phyloP scores from a whole-genome alignment of 2,888 invertebrate genomes.

The Lacanobia oleracea region DNA sequence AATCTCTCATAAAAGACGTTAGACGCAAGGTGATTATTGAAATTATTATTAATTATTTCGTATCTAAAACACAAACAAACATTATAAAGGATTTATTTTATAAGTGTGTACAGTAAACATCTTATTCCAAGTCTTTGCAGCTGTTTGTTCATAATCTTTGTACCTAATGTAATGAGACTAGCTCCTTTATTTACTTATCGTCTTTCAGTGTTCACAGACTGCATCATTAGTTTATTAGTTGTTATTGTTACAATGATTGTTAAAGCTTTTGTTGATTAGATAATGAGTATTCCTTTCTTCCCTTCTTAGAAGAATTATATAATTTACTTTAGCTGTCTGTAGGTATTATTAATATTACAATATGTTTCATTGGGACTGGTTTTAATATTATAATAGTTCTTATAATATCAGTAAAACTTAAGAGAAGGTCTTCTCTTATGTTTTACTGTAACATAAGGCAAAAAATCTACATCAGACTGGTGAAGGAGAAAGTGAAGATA shows the following conservation, averaged over 20 bases:
- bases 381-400: not conserved
- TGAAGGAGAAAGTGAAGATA: slow-evolving; percentile 20
- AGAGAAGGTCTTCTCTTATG: too few species aligned
- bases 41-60: slow-evolving; percentile 9
- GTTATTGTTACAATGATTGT: slow-evolving; percentile 26
- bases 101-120: slow-evolving; percentile 8
- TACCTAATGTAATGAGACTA: slow-evolving; percentile 35
- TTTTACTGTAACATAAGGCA: too few species aligned
- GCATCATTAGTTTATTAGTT: slow-evolving; percentile 42
- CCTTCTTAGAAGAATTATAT: not conserved
- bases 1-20: not conserved
- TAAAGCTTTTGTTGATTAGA: slow-evolving; percentile 19
- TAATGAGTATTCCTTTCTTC: not conserved
- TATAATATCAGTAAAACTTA: too few species aligned
- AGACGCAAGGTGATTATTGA: slow-evolving; percentile 2
- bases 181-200: slow-evolving; percentile 43
- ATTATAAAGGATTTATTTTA: slow-evolving; percentile 3
- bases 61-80: slow-evolving; percentile 27
- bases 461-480: too few species aligned
- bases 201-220: not conserved
- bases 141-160: slow-evolving; percentile 44
- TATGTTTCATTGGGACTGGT: not conserved
- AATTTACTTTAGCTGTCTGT: slow-evolving; percentile 5
- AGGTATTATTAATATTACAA: not conserved
- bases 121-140: not conserved